Percentiles rank a stretch among this genome's conserved stretches.
Conservation (phyloP, 2,888 invertebrate species). For the Hypselothyrea guttata region DNA sequence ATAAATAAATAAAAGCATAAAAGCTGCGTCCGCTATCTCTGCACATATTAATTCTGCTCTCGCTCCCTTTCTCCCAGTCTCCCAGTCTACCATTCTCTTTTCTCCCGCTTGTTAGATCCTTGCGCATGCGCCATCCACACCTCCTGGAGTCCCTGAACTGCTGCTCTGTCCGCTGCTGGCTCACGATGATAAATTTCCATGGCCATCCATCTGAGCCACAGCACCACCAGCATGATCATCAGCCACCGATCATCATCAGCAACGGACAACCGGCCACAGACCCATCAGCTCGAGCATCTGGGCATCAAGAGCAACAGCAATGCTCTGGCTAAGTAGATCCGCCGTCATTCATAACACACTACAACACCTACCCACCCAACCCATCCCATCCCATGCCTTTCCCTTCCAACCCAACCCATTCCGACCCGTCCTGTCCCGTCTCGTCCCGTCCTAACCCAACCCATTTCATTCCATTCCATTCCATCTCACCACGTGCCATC, state of each 20-base stretch:
- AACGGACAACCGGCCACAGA: constrained; percentile 26
- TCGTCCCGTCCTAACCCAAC: too few species aligned
- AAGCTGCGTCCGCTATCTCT: constrained; percentile 25
- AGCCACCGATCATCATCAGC: constrained; percentile 16
- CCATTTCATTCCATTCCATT: too few species aligned
- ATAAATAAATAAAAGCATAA: constrained; percentile 5
- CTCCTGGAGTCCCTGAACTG: constrained; percentile 23
- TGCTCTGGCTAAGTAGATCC: constrained; percentile 56
- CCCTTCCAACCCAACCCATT: too few species aligned
- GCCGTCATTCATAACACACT: constrained; percentile 57
- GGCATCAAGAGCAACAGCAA: constrained; percentile 34
- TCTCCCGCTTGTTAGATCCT: constrained; percentile 64
- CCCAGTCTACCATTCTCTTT: too few species aligned
- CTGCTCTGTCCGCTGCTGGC: constrained; percentile 68
- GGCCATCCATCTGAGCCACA: constrained; percentile 61
- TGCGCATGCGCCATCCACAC: constrained; percentile 53
- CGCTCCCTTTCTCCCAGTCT: constrained; percentile 4
- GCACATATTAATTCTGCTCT: constrained; percentile 56
- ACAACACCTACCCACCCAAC: constrained; percentile 24
- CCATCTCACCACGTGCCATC: constrained; percentile 10
- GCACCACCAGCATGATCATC: constrained; percentile 30
- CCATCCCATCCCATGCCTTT: constrained; percentile 9
- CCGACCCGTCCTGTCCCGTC: too few species aligned
- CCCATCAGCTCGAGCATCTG: constrained; percentile 18
- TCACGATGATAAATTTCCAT: constrained; percentile 63